Evolutionary conservation across 1,140 invertebrate genomes (phyloP), one percentile per base, ranked within the genome.

Genomic region (Zaprionus kolodkinae): DNA sequence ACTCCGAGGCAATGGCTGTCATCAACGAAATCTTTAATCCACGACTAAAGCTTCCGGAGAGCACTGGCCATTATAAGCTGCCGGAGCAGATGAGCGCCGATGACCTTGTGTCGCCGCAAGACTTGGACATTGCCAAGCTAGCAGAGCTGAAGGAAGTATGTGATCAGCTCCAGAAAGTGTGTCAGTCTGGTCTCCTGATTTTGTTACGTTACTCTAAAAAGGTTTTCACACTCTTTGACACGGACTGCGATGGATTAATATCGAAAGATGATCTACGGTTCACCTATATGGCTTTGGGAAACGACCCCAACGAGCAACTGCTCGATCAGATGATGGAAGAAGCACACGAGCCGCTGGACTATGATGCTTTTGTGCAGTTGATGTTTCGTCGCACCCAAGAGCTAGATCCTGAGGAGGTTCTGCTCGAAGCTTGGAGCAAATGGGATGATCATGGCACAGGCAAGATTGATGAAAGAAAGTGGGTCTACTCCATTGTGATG

Each of bases 391-490:
- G 93, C 62, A 94, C 94, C 2, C 91, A 94, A 30, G 94, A 95
- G 72, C 81, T 95, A 45, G 95, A 95, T 86, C 93, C 94, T 0
- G 94, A 95, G 81, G 94, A 94, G 63, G 94, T 94, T 6, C 83
- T 95, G 10, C 82, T 94, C 0, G 93, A 93, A 10, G 95, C 95
- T 0, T 91, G 95, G 72, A 94, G 94, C 45, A 94, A 94, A 21
- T 95, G 95, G 95, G 95, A 95, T 72, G 92, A 92, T 6, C 93
- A 94, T 30, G 93, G 93, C 60, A 93, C 93, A 6, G 95, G 95
- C 74, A 93, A 93, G 25, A 95, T 95, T 38, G 93, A 93, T 12
- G 94, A 95, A 81, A 93, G 94, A 81, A 94, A 93, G 95, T 95
- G 87, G 60, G 83, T 90, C 52, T 13, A 25, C 7, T 71, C 36